Evolutionary conservation across 2,797 vertebrate species (phyloP).

Genomic region (Peromyscus eremicus): DNA sequence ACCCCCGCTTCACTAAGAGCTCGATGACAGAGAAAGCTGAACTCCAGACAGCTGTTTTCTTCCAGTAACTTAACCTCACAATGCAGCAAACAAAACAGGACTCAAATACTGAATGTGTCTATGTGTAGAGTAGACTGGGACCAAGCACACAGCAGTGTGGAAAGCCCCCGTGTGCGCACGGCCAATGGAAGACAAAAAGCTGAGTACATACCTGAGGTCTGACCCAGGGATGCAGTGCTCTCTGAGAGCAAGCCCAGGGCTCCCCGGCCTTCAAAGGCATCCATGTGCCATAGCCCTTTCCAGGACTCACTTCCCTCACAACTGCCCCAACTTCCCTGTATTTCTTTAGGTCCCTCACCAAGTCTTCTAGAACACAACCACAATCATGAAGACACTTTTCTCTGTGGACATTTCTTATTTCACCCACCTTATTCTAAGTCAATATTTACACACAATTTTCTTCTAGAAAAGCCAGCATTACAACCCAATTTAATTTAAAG

Average conservation of each 20-base stretch:
- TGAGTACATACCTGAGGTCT: not conserved
- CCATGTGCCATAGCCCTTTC: not conserved
- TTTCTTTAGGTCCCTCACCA: not conserved
- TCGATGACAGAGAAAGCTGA: not conserved
- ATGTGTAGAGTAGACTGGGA: not conserved
- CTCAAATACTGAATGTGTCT: not conserved
- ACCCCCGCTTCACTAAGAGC: not conserved
- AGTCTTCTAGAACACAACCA: not conserved
- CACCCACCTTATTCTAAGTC: not conserved
- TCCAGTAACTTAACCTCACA: not conserved
- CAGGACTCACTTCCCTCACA: not conserved
- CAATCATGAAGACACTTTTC: not conserved
- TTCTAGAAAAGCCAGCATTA: constrained; percentile 37
- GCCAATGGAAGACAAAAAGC: not conserved
- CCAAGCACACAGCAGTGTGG: not conserved
- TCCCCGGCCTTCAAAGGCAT: not conserved
- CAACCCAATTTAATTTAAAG: constrained; percentile 12
- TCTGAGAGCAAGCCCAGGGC: not conserved
- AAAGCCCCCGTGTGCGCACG: not conserved
- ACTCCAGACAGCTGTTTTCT: not conserved
- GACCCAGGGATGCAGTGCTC: not conserved
- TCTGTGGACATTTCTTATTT: not conserved
- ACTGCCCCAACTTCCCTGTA: not conserved
- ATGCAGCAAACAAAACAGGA: not conserved
- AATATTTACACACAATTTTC: not conserved